Conservation (phyloP, 2,797 vertebrate species). For the Rhynchonycteris naso region DNA sequence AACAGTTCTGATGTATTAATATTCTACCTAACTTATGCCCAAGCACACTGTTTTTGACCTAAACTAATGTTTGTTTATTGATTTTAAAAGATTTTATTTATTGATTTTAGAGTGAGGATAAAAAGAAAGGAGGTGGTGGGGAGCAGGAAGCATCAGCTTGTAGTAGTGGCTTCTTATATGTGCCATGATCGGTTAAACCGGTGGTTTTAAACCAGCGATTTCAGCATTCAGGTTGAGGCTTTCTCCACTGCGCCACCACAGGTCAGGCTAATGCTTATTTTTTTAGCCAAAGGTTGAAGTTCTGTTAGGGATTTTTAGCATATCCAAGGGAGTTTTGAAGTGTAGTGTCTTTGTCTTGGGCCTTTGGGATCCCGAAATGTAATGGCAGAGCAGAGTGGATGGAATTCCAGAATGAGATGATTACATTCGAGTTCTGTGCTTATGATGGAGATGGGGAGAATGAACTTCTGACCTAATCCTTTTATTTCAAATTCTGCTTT, state of each 20-base stretch:
- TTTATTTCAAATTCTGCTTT: constrained; percentile 29
- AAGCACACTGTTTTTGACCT: constrained; percentile 43
- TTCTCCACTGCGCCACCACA: no score
- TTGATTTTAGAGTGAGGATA: no score
- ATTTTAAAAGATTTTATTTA: no score
- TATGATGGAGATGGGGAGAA: not conserved
- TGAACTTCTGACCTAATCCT: not conserved
- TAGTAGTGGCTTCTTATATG: no score
- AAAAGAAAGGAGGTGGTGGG: no score
- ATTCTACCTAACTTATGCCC: constrained; percentile 47
- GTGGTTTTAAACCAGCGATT: no score
- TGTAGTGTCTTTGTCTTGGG: constrained; percentile 33
- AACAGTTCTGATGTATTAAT: constrained; percentile 44
- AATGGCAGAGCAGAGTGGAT: not conserved
- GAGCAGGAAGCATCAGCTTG: no score
- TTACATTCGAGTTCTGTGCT: not conserved
- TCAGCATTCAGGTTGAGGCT: no score
- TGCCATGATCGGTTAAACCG: no score
- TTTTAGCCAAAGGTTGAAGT: constrained; percentile 52
- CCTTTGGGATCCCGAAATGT: not conserved
- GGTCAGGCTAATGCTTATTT: constrained; percentile 29
- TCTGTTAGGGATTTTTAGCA: constrained; percentile 6
- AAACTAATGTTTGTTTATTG: constrained; percentile 45
- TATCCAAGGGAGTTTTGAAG: constrained; percentile 31
- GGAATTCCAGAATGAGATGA: not conserved